Base-by-base conservation (phyloP, 2,888 invertebrate species). In the Lottia scabra region DNA sequence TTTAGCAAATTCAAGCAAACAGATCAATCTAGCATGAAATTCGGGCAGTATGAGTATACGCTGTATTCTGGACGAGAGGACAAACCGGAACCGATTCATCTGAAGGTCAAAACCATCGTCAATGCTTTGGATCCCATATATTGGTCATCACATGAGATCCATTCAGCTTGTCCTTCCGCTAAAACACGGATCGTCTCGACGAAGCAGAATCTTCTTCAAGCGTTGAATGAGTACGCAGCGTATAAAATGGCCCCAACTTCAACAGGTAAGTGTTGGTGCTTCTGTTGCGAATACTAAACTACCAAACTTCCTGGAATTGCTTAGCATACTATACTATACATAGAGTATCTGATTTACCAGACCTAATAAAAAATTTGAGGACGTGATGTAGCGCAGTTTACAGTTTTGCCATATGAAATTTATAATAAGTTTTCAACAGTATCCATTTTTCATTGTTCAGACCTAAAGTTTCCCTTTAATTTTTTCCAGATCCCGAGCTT, bases 21-120 rank as follows among this genome's bases (percentile, higher is more conserved):
- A 30, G 72, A 70, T 27, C 23, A 43, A 56, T 74, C 26, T 46
- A 67, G 30, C n/a, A 63, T 56, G 30, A 66, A 70, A 27, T 73
- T 76, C 38, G 76, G 76, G 10, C 65, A 66, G 19, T 70, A 71
- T 62, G 48, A 45, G 65, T 48, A 70, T 16, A 69, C 72, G 0
- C 69, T 76, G 30, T 43, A 70, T 38, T 64, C 71, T n/a, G 76
- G 76, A 10, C 70, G 72, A 2, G 26, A 67, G 8, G 56, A 30
- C 38, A 46, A 72, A 56, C 76, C 76, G 0, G 76, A 76, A 45
- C 76, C 76, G 10, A 74, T 76, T 43, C 65, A 68, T 71, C 13
- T 56, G 23, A 56, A 56, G 56, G 3, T 56, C 0, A 56, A 56
- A 56, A 56, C 56, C 56, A 56, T 56, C 10, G 56, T 56, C 8